A percentile compares a stretch with the other conserved stretches of the same genome.
These are phyloP conservation scores for Phthorimaea operculella DNA, from an alignment of 1,140 invertebrate genomes.

Conservation along the genomic window DNA sequence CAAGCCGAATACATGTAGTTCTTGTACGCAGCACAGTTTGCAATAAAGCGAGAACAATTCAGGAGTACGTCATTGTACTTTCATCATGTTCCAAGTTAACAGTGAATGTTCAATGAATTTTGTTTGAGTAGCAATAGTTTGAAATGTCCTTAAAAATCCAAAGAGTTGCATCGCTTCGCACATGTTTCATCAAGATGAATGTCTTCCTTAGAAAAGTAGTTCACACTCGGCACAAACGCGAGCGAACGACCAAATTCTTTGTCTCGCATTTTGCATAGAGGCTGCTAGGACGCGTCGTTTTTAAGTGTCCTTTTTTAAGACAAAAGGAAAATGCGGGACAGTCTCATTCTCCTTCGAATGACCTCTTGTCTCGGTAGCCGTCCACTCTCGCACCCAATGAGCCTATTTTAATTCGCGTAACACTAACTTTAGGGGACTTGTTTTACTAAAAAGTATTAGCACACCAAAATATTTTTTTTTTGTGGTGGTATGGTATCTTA, in stretches of 20 bases:
- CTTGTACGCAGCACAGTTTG: no score
- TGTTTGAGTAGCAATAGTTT: no score
- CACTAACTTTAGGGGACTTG: slow-evolving; percentile 45
- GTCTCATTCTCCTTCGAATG: background rate
- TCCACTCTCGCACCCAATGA: background rate
- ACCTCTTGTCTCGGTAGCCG: background rate
- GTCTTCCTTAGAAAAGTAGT: background rate
- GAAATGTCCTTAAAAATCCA: background rate
- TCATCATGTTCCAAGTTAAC: no score
- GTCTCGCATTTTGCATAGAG: background rate
- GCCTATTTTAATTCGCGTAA: slow-evolving; percentile 7
- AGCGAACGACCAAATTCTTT: slow-evolving; percentile 5
- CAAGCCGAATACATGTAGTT: no score
- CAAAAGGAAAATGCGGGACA: background rate
- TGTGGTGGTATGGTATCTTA: slow-evolving; percentile 31
- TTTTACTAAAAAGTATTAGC: slow-evolving; percentile 55
- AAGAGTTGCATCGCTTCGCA: background rate
- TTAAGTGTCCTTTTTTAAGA: background rate
- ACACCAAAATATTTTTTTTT: slow-evolving; percentile 58
- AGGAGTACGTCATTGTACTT: no score
- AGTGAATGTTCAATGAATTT: no score
- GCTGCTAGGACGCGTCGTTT: background rate
- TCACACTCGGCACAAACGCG: slow-evolving; percentile 7
- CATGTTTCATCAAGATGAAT: background rate
- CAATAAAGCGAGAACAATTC: no score